Conservation (phyloP, 1,140 invertebrate species). For the Musca vetustissima region DNA sequence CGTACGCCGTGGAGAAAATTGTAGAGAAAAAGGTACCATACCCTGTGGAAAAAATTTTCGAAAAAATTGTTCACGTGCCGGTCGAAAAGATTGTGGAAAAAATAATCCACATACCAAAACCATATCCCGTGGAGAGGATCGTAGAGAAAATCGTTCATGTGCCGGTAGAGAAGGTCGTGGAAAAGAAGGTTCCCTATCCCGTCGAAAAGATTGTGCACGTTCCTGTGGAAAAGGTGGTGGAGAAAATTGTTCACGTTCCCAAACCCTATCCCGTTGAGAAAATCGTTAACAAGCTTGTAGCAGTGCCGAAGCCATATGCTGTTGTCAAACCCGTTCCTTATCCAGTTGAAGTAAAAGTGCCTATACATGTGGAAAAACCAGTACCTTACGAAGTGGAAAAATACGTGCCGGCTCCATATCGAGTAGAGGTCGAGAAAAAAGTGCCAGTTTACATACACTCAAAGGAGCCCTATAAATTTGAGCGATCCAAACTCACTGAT, state of each 20-base stretch:
- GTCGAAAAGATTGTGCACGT: conserved; percentile 53
- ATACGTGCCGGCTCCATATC: conserved; percentile 58
- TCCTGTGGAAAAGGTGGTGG: conserved; percentile 56
- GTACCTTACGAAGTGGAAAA: conserved; percentile 59
- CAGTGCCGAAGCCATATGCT: conserved; percentile 62
- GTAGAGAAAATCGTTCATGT: conserved; percentile 58
- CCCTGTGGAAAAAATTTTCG: conserved; percentile 58
- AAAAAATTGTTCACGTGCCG: conserved; percentile 49
- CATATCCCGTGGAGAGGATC: conserved; percentile 50
- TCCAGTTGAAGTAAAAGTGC: conserved; percentile 58
- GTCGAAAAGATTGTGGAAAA: conserved; percentile 59
- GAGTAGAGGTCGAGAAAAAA: conserved; percentile 60
- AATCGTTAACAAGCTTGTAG: conserved; percentile 60
- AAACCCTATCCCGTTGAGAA: conserved; percentile 53
- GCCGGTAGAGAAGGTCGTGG: conserved; percentile 63
- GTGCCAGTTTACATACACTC: conserved; percentile 51
- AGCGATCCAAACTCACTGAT: conserved; percentile 12
- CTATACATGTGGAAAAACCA: conserved; percentile 58
- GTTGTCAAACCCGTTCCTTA: conserved; percentile 60
- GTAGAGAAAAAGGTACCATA: conserved; percentile 52
- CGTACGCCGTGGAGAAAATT: conserved; percentile 42
- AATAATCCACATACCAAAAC: conserved; percentile 55
- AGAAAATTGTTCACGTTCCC: conserved; percentile 57
- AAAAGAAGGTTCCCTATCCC: conserved; percentile 51
- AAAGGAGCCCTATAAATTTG: conserved; percentile 32